Conservation (phyloP, 2,797 vertebrate species). For the Harpagifer antarcticus region DNA sequence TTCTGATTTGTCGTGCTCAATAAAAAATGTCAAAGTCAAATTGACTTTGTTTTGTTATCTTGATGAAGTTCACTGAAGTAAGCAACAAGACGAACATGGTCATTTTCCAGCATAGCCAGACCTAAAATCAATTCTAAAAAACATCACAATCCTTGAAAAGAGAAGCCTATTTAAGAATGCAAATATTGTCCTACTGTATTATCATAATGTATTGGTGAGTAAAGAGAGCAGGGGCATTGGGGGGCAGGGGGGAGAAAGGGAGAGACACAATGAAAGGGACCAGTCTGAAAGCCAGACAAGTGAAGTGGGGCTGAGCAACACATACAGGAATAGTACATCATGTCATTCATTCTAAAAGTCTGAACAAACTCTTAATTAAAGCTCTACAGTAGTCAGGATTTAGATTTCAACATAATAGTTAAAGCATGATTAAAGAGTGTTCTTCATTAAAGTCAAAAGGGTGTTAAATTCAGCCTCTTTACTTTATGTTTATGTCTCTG, state of each 20-base stretch:
- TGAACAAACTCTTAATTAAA: constrained; percentile 53
- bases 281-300: constrained; percentile 6
- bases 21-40: constrained; percentile 7
- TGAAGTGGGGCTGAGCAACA: neutral
- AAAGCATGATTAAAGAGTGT: constrained; percentile 46
- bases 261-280: neutral
- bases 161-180: neutral
- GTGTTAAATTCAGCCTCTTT: constrained; percentile 9
- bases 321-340: constrained; percentile 1
- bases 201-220: neutral
- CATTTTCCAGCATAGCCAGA: neutral
- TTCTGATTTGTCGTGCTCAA: neutral
- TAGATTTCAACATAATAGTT: constrained; percentile 52
- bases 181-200: neutral
- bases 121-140: neutral
- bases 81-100: constrained; percentile 9
- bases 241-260: neutral
- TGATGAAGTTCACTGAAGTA: neutral
- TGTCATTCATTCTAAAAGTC: constrained; percentile 18
- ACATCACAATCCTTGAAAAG: neutral
- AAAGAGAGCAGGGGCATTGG: too few relatives aligned
- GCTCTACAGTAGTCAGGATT: constrained; percentile 16
- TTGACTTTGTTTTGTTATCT: neutral
- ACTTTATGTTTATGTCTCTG: constrained; percentile 2
- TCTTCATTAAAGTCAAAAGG: constrained; percentile 42